Evolutionary conservation across 2,888 invertebrate genomes (phyloP).

Genomic region (Papilio elwesi): DNA sequence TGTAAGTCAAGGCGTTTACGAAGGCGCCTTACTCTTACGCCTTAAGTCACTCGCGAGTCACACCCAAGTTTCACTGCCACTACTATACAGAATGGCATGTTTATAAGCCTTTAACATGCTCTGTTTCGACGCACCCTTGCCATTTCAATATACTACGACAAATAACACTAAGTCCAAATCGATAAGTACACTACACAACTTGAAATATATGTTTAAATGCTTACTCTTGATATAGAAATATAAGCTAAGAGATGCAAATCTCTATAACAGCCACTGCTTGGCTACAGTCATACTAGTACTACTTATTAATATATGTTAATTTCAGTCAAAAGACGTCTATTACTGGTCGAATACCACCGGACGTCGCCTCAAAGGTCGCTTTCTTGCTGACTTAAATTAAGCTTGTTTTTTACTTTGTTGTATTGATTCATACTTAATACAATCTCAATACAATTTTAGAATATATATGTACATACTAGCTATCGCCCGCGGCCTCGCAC

Average conservation of each 20-base stretch:
- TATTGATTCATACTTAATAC: not conserved
- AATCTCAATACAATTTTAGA: not conserved
- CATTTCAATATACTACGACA: not conserved
- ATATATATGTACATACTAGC: no score
- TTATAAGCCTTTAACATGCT: slow-evolving; percentile 29
- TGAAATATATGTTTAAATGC: no score
- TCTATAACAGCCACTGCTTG: no score
- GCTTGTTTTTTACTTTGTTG: not conserved
- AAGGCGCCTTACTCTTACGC: slow-evolving; percentile 29
- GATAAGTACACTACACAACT: not conserved
- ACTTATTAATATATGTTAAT: no score
- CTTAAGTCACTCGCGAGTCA: slow-evolving; percentile 19
- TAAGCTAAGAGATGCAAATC: no score
- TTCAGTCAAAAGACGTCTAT: no score
- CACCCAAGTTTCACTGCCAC: slow-evolving; percentile 21
- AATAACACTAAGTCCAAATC: not conserved
- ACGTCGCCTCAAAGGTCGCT: no score
- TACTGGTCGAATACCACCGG: no score
- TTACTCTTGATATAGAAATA: no score
- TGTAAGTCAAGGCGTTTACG: slow-evolving; percentile 24
- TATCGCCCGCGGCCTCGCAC: no score
- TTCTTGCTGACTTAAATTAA: no score
- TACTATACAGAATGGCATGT: slow-evolving; percentile 28
- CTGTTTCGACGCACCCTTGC: slow-evolving; percentile 19
- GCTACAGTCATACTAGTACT: no score